A percentile compares a stretch with the other conserved stretches of the same genome.
Evolutionary conservation across 2,888 invertebrate species (phyloP).

Genomic region (Scaptomyza flava): DNA sequence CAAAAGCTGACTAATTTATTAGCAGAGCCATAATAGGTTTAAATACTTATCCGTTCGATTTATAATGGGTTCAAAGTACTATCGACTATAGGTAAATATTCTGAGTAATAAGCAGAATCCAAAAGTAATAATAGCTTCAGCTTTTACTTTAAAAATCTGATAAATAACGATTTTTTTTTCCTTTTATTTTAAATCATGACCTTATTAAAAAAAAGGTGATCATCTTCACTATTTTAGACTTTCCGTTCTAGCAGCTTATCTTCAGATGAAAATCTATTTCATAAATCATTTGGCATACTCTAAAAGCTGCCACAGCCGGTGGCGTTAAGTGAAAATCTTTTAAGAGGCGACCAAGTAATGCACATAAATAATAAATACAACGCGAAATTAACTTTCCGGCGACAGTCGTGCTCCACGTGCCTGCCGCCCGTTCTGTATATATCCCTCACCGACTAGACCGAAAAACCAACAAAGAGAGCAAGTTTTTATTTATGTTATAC

Average conservation of each 20-base stretch:
- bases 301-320: constrained; percentile 45
- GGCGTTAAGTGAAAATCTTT: constrained; percentile 70
- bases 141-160: too few relatives aligned
- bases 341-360: constrained; percentile 67
- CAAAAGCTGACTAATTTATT: constrained; percentile 4
- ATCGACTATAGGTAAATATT: not conserved
- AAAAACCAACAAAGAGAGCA: constrained; percentile 22
- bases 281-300: constrained; percentile 46
- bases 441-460: constrained; percentile 24
- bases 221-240: constrained; percentile 6
- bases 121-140: too few relatives aligned
- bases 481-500: constrained; percentile 3
- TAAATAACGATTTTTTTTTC: not conserved
- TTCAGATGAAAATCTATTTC: constrained; percentile 39
- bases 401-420: constrained; percentile 66
- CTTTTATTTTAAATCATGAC: not conserved
- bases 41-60: not conserved
- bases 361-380: constrained; percentile 77
- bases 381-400: constrained; percentile 75
- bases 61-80: not conserved
- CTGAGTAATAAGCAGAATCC: not conserved
- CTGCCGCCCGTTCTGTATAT: constrained; percentile 31
- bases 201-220: not conserved
- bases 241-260: constrained; percentile 26
- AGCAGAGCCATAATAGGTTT: not conserved